Base-by-base conservation (phyloP, 2,797 vertebrate species). In the Centroberyx gerrardi region DNA sequence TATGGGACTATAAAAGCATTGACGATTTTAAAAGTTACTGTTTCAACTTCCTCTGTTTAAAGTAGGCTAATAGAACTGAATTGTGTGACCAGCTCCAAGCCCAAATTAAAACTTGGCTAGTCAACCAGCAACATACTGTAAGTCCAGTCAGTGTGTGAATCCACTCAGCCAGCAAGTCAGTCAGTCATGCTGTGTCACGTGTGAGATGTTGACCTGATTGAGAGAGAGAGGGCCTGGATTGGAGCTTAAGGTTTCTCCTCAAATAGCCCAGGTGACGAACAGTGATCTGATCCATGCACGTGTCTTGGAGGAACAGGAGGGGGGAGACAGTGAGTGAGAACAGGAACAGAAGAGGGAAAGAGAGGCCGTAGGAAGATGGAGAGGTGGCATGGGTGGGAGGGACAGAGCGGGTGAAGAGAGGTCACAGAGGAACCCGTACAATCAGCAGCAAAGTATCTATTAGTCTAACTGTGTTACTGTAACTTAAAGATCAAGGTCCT, bases 401-500 rank as follows among this genome's bases (percentile, higher is more conserved):
- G 46, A 36, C 68, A 54, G 59, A 63, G 51, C 33, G 65, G 73
- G 64, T 7, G 55, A 75, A 38, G 17, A 68, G 68, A 76, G 84
- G 87, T 81, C 77, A 65, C 13, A 51, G 46, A 71, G 44, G 10
- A 84, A 72, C 52, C 75, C 80, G 84, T 69, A 28, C 44, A 44
- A 74, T 89, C 82, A 82, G 76, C 84, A 65, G 59, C 52, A 78
- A 68, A 78, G 71, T 53, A 10, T n/a, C 85, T 58, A 69, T 86
- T 66, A 51, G 55, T 69, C 54, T 68, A 55, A 66, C 49, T 40
- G 73, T 38, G 76, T 64, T 18, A 36, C 46, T 52, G 22, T 66
- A 65, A 42, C 65, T 73, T 68, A 54, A 87, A 82, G 87, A 84
- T 86, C 75, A 87, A 86, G 90, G 85, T 90, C 48, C 33, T 73